Evolutionary conservation across 2,797 vertebrate species (phyloP), one percentile per base, ranked within the genome.

Genomic region (Gadopsis bispinosus): DNA sequence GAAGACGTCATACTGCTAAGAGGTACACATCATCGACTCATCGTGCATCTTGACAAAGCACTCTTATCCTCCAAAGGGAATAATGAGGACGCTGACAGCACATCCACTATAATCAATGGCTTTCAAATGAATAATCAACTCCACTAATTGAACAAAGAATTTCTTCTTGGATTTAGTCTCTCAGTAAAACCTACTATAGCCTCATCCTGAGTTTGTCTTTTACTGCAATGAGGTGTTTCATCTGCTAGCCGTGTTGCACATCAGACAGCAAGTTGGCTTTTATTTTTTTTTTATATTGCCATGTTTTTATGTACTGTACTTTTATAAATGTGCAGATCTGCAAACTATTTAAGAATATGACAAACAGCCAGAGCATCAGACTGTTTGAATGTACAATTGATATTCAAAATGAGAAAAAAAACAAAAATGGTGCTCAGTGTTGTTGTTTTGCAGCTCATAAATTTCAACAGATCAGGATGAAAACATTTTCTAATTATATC

Each of bases 31-130:
- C 93, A 93, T 92, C 87, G 83, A 88, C 92, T 93, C 93, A 92
- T 94, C 91, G 76, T 80, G 87, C 90, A 91, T 90, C 92, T 89
- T 94, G 93, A 94, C 91, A 93, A 92, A 94, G 93, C 89, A 85
- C 91, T 92, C 90, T 93, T 94, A 94, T 94, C 91, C 92, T 90
- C 89, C 81, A 84, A 91, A 86, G 84, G 89, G 92, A 97, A 96
- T 97, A 96, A 97, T 97, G 96, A 98, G 96, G 94, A 93, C 89
- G 88, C 84, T 88, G 94, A 94, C 95, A 95, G 90, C 87, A 84
- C 83, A 87, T 88, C 85, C 75, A 55, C 68, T 84, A 88, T 93
- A 93, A 93, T 91, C 92, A 93, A 93, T 91, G 89, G 86, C 83
- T 89, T 89, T 88, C 84, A 89, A 89, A 93, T 90, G 88, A 92